Percentiles rank a stretch among this genome's conserved stretches.
phyloP scores from a whole-genome alignment of 1,140 invertebrate genomes.

The Aphelinus atriplicis region DNA sequence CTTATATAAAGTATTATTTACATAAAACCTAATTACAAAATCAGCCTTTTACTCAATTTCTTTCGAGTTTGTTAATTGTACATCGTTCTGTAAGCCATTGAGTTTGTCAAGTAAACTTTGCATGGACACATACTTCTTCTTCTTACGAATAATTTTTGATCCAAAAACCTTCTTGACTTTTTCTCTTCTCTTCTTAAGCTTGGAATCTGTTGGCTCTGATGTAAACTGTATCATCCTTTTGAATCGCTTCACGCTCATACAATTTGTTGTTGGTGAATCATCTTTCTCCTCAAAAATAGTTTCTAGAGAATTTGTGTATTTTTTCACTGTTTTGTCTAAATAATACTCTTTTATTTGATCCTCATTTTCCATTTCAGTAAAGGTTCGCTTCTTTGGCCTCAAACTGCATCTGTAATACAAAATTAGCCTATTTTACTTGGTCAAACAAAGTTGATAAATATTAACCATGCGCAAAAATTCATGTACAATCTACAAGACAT shows the following conservation, averaged over 20 bases:
- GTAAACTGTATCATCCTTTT: constrained; percentile 59
- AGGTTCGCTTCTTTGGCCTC: constrained; percentile 54
- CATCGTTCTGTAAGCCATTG: constrained; percentile 48
- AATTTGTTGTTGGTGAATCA: constrained; percentile 42
- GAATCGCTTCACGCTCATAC: constrained; percentile 56
- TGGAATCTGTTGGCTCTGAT: constrained; percentile 44
- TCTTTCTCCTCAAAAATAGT: constrained; percentile 61
- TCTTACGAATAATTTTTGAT: constrained; percentile 45
- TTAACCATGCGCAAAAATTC: too few relatives aligned
- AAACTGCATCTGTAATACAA: constrained; percentile 51
- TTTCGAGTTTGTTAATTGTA: constrained; percentile 8
- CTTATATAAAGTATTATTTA: not conserved
- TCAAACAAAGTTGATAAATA: too few relatives aligned
- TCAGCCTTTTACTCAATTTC: constrained; percentile 30
- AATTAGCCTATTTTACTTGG: too few relatives aligned
- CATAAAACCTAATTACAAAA: not conserved
- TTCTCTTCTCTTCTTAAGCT: constrained; percentile 57
- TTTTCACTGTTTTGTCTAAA: constrained; percentile 56
- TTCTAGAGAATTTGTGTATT: constrained; percentile 54
- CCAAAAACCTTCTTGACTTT: constrained; percentile 57
- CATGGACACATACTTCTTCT: constrained; percentile 48
- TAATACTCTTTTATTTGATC: constrained; percentile 56
- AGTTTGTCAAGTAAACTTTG: constrained; percentile 56
- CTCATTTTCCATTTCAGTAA: constrained; percentile 50
- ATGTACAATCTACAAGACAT: too few relatives aligned